Percentiles rank a stretch among this genome's conserved stretches.
These are phyloP conservation scores for Aphelenchoides bicaudatus DNA, from an alignment of 2,888 invertebrate species.

Conservation along the genomic window DNA sequence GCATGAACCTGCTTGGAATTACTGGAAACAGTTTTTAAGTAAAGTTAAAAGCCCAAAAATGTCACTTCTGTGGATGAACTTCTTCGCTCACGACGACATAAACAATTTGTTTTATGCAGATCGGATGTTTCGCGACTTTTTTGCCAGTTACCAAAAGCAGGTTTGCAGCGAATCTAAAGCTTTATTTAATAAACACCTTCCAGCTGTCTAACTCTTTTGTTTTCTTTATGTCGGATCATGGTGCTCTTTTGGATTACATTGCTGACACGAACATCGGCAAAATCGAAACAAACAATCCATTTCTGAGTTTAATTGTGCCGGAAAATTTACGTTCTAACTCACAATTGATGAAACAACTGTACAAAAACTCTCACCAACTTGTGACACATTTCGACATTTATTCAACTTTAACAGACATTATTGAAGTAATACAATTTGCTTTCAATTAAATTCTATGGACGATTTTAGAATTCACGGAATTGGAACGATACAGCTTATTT, in stretches of 20 bases:
- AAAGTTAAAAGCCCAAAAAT: constrained; percentile 23
- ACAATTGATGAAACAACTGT: constrained; percentile 27
- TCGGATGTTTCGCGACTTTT: constrained; percentile 13
- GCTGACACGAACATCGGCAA: constrained; percentile 35
- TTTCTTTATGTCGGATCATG: constrained; percentile 44
- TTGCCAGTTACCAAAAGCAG: constrained; percentile 11
- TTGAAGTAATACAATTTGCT: no score
- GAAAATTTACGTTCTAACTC: constrained; percentile 28
- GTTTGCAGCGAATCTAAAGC: no score
- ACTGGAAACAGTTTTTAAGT: constrained; percentile 22
- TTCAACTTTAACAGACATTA: constrained; percentile 39
- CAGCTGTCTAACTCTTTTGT: constrained; percentile 23
- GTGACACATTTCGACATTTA: constrained; percentile 41
- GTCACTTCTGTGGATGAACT: constrained; percentile 21
- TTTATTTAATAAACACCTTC: no score
- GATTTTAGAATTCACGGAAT: neutral
- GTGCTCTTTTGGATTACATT: constrained; percentile 36
- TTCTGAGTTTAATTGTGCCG: constrained; percentile 38
- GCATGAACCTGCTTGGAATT: constrained; percentile 25
- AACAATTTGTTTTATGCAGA: constrained; percentile 22
- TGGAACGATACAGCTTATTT: constrained; percentile 14
- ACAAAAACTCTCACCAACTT: constrained; percentile 32
- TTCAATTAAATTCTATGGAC: no score
- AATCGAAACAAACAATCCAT: constrained; percentile 41
- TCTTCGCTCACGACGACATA: constrained; percentile 25